Evolutionary conservation across 2,797 vertebrate species (phyloP).

Genomic region (Chaetophractus vellerosus): DNA sequence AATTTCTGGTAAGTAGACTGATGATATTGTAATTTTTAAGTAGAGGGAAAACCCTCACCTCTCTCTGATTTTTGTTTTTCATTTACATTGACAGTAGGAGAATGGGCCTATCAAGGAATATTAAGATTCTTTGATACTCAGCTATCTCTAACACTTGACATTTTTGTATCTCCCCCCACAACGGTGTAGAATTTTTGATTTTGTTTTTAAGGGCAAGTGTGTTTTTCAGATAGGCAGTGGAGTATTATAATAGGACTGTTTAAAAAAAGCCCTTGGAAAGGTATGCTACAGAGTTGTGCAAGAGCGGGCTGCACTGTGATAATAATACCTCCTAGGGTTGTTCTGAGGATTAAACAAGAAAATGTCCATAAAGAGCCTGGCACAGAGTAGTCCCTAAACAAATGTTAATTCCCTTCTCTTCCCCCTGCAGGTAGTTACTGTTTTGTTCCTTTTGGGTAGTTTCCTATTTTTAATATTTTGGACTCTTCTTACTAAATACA

Average conservation of each 20-base stretch:
- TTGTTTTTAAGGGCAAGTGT: constrained; percentile 68
- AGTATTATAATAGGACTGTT: constrained; percentile 66
- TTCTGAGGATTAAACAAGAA: constrained; percentile 70
- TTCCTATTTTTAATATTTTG: constrained; percentile 80
- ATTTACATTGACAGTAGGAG: constrained; percentile 57
- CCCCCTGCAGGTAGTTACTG: constrained; percentile 49
- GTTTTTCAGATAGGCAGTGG: constrained; percentile 56
- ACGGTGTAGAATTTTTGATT: constrained; percentile 50
- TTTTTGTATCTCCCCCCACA: constrained; percentile 4
- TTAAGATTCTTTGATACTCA: constrained; percentile 40
- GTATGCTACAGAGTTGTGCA: constrained; percentile 54
- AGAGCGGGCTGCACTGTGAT: constrained; percentile 27
- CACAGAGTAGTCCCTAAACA: constrained; percentile 4
- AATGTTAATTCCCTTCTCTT: constrained; percentile 65
- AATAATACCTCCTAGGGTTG: constrained; percentile 59
- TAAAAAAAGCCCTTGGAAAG: constrained; percentile 54
- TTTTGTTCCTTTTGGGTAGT: constrained; percentile 72
- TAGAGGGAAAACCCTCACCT: constrained; percentile 36
- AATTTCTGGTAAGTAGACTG: constrained; percentile 64
- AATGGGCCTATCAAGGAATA: constrained; percentile 37
- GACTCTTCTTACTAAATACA: constrained; percentile 72
- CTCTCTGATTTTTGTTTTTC: constrained; percentile 67
- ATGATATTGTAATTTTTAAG: constrained; percentile 70
- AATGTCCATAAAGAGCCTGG: constrained; percentile 60
- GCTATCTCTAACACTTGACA: constrained; percentile 3